Base-by-base conservation (phyloP, 2,797 vertebrate genomes). In the Sarcophilus harrisii region DNA sequence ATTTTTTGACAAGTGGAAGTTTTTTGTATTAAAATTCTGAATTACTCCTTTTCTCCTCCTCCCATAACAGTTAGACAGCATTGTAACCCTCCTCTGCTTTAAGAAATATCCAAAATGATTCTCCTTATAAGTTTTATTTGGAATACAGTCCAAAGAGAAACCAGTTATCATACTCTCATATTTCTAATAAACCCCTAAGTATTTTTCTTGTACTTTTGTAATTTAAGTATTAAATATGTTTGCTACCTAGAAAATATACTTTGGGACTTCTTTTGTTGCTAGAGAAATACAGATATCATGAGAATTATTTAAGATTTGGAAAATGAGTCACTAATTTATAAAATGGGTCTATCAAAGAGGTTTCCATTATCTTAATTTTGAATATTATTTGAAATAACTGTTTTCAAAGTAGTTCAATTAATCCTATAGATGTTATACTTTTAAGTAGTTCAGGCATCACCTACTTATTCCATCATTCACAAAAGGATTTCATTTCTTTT, bases 401-500 rank as follows among this genome's bases (percentile, higher is more conserved):
- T 90, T 95, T 95, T 94, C 49, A 93, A 96, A 93, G 59, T 93
- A 91, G 59, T 28, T 91, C 54, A 91, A 45, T 24, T 90, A 30
- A 90, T 90, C 24, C 90, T 90, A 16, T 28, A 45, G 73, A 90
- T 90, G 12, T 90, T 28, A 54, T 32, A 92, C 95, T 92, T 94
- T 92, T 38, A 95, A 93, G 38, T 58, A 54, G 45, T 91, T 96
- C 96, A 93, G 10, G 60, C 55, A 95, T 96, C 52, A 94, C 94
- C 93, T 95, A 89, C 91, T 94, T 96, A 96, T 95, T 97, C 92
- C 92, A 55, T 94, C 90, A 89, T 45, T 58, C 89, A 45, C 28
- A 58, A 96, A 96, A 96, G 6, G 93, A 94, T 96, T 55, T 92
- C 94, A 95, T 94, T 97, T 30, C 18, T 87, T 97, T 96, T 96